phyloP scores from a whole-genome alignment of 2,888 invertebrate genomes.

The Rhyacophila evoluta region DNA sequence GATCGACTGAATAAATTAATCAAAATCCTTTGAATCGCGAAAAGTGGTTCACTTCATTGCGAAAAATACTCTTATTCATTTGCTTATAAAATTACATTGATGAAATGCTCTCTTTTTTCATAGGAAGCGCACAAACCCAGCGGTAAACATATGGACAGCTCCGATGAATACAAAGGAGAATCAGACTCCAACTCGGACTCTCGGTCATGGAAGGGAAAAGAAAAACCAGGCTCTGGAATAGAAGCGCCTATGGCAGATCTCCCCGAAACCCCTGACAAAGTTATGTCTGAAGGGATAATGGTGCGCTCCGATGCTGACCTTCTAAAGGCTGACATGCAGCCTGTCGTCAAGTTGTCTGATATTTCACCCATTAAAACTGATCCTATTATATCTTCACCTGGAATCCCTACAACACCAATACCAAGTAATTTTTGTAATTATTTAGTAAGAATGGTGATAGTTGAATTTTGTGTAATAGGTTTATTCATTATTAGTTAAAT shows the following conservation, averaged over 20 bases:
- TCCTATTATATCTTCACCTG: not conserved
- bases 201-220: constrained; percentile 33
- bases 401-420: not conserved
- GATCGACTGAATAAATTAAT: no score
- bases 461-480: no score
- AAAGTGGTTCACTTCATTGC: no score
- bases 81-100: no score
- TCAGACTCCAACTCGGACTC: constrained; percentile 54
- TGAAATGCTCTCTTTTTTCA: no score
- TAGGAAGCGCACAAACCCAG: constrained; percentile 70
- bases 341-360: constrained; percentile 49
- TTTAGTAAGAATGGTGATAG: no score
- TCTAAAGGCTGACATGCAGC: constrained; percentile 30
- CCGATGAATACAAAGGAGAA: constrained; percentile 65
- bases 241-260: constrained; percentile 19
- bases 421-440: not conserved
- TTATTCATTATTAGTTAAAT: no score
- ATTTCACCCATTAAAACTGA: constrained; percentile 44
- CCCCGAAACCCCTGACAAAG: constrained; percentile 36
- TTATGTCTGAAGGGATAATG: constrained; percentile 27
- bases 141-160: constrained; percentile 70
- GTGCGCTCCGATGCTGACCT: constrained; percentile 13
- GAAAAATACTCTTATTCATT: no score
- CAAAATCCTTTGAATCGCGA: no score
- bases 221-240: constrained; percentile 19